Conservation (phyloP, 2,888 invertebrate genomes). For the Malthinus flaveolus region DNA sequence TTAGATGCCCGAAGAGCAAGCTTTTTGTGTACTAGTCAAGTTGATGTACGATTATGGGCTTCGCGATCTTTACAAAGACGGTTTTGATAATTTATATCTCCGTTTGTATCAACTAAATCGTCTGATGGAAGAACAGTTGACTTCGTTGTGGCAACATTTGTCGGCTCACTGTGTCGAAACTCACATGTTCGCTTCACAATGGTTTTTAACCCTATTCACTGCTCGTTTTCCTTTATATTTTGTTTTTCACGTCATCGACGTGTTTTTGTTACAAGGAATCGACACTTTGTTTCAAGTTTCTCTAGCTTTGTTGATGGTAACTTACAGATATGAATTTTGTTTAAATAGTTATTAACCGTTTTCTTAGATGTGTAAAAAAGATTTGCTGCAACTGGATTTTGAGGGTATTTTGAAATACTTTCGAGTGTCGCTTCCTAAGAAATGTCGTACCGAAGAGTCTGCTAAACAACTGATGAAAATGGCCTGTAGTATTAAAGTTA, state of each 20-base stretch:
- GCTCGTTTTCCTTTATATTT: conserved; percentile 97
- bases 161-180: conserved; percentile 84
- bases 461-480: conserved; percentile 87
- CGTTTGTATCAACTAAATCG: conserved; percentile 93
- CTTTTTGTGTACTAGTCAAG: conserved; percentile 94
- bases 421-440: conserved; percentile 94
- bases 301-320: conserved; percentile 85
- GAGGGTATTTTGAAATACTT: conserved; percentile 98
- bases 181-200: conserved; percentile 99
- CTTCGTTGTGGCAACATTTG: conserved; percentile 81
- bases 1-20: conserved; percentile 99
- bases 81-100: conserved; percentile 94
- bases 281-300: conserved; percentile 97
- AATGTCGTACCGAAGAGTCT: conserved; percentile 88
- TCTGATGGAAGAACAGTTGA: conserved; percentile 88
- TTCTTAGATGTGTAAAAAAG: conserved; percentile 77
- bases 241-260: conserved; percentile 95
- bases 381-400: conserved; percentile 90
- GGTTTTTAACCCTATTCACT: conserved; percentile 99
- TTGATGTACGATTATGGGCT: conserved; percentile 97
- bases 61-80: conserved; percentile 93
- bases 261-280: conserved; percentile 92
- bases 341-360: conserved; percentile 9
- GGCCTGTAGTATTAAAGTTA: conserved; percentile 90
- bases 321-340: conserved; percentile 25